Conservation (phyloP, 2,113 vertebrate species). For the Leptosomus discolor region DNA sequence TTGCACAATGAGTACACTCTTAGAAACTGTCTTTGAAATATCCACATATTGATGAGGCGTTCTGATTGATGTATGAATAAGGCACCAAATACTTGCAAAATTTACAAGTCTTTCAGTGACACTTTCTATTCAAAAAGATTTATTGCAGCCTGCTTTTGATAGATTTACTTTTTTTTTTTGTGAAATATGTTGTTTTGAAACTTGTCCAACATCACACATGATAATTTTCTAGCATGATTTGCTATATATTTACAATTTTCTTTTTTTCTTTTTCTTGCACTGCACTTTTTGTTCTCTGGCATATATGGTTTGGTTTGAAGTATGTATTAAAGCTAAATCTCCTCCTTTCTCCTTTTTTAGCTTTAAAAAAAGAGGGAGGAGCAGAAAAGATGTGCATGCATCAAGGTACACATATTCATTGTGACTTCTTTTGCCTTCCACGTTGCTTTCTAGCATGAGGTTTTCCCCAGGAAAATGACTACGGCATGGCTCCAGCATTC, state of each 20-base stretch:
- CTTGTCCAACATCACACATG: background rate
- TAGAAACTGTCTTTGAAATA: background rate
- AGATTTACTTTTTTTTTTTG: background rate
- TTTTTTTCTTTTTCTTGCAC: background rate
- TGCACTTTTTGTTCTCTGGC: background rate
- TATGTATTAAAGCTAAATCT: background rate
- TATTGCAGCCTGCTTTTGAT: background rate
- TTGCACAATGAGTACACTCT: background rate
- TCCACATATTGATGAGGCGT: background rate
- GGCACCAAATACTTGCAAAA: background rate
- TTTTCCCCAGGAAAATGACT: background rate
- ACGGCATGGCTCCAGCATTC: background rate
- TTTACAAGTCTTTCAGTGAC: background rate
- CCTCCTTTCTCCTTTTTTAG: background rate
- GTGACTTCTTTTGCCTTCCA: background rate
- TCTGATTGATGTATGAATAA: background rate
- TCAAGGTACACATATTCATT: background rate
- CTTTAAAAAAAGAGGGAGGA: background rate
- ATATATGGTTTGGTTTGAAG: background rate
- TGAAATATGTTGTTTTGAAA: background rate
- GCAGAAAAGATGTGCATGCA: background rate
- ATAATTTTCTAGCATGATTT: background rate
- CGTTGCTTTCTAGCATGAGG: background rate
- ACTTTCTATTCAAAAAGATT: background rate
- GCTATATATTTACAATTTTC: accelerated